Evolutionary conservation across 2,888 invertebrate species (phyloP).

Genomic region (Dynastes hyllus): DNA sequence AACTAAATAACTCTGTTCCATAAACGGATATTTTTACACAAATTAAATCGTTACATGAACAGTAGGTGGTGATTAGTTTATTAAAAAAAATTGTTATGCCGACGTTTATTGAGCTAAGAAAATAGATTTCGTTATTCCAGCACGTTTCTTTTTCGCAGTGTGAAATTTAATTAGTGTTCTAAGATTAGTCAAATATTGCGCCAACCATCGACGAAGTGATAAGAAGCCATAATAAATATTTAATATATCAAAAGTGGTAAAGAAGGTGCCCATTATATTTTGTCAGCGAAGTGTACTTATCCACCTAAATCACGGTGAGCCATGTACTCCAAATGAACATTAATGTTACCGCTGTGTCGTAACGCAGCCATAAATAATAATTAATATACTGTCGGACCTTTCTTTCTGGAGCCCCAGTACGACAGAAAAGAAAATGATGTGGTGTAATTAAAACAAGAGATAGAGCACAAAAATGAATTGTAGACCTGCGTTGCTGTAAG

Average conservation of each 20-base stretch:
- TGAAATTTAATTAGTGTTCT: too few relatives aligned
- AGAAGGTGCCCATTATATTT: constrained; percentile 4
- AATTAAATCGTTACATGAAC: too few relatives aligned
- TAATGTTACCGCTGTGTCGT: constrained; percentile 22
- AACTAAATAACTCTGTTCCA: too few relatives aligned
- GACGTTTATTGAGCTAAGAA: too few relatives aligned
- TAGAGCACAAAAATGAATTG: constrained; percentile 31
- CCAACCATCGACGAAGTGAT: too few relatives aligned
- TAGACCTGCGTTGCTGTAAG: constrained; percentile 1
- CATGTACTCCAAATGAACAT: constrained; percentile 32
- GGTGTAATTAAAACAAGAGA: constrained; percentile 42
- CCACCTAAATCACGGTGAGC: not conserved
- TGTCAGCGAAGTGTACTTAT: not conserved
- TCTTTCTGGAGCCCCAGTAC: constrained; percentile 14
- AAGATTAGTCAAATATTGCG: too few relatives aligned
- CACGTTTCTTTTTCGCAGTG: too few relatives aligned
- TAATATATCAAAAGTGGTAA: constrained; percentile 5
- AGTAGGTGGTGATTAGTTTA: too few relatives aligned
- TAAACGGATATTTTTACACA: too few relatives aligned
- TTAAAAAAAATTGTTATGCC: too few relatives aligned
- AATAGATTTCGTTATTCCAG: too few relatives aligned
- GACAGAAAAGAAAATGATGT: constrained; percentile 24
- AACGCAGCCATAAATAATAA: constrained; percentile 23
- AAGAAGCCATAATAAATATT: too few relatives aligned
- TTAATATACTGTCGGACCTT: constrained; percentile 26